Percentiles rank a stretch among this genome's conserved stretches.
These are phyloP conservation scores for Baryphthengus martii DNA, from an alignment of 2,113 vertebrate species.

Conservation along the genomic window DNA sequence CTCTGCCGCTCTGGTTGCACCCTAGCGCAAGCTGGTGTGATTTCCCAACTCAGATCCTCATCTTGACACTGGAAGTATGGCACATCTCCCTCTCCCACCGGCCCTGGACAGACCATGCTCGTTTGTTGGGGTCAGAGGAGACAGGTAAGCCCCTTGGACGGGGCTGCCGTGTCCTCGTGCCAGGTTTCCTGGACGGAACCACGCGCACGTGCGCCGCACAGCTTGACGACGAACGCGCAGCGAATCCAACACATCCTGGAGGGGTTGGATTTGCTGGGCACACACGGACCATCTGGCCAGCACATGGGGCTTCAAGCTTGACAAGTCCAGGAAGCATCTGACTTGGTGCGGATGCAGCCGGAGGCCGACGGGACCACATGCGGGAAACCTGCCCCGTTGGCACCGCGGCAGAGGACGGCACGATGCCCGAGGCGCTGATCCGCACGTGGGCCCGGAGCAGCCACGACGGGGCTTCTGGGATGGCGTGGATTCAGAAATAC, in stretches of 20 bases:
- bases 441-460: accelerated
- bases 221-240: not conserved
- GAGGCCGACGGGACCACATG: accelerated
- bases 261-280: not conserved
- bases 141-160: not conserved
- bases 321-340: not conserved
- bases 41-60: not conserved
- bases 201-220: not conserved
- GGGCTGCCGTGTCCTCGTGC: not conserved
- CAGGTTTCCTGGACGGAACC: not conserved
- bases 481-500: not conserved
- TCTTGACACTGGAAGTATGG: not conserved
- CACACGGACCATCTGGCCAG: not conserved
- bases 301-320: not conserved
- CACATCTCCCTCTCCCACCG: not conserved
- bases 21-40: not conserved
- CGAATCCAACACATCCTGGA: not conserved
- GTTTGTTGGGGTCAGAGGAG: not conserved
- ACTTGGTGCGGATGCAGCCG: accelerated
- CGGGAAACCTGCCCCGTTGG: accelerated
- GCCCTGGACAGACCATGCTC: not conserved
- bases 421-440: not conserved
- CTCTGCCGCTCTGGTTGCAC: not conserved
- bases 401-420: too few species aligned
- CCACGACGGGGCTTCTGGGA: accelerated